Evolutionary conservation across 37 sponge, comb jelly and placozoan genomes (phyloP).

Genomic region (Crambe crambe): DNA sequence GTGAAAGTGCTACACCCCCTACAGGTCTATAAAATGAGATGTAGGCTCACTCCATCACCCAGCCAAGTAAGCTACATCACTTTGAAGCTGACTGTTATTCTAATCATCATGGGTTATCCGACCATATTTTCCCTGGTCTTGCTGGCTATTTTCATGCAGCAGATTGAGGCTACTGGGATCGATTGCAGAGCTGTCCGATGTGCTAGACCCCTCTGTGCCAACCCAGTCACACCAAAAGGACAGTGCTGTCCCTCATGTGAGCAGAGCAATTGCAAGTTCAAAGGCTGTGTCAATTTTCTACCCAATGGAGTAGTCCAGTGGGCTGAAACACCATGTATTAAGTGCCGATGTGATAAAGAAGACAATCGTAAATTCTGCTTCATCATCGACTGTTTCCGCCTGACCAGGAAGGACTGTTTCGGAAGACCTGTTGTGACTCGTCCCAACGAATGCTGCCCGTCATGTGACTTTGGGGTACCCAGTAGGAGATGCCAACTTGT

Average conservation of each 20-base stretch:
- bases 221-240: conserved; percentile 34
- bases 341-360: conserved; percentile 11
- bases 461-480: conserved; percentile 19
- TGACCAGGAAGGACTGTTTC: conserved; percentile 18
- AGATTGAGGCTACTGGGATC: too few relatives aligned
- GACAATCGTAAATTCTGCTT: conserved; percentile 5
- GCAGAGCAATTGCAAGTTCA: conserved; percentile 26
- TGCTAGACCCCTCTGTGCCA: conserved; percentile 32
- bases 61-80: too few relatives aligned
- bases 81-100: too few relatives aligned
- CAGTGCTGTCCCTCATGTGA: conserved; percentile 51
- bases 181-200: conserved; percentile 40
- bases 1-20: too few relatives aligned
- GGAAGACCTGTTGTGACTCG: conserved; percentile 25
- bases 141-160: too few relatives aligned
- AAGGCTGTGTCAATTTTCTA: conserved; percentile 40
- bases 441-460: conserved; percentile 39
- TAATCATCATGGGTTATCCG: too few relatives aligned
- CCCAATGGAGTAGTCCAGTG: conserved; percentile 4
- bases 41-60: too few relatives aligned
- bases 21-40: too few relatives aligned
- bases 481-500: conserved; percentile 1
- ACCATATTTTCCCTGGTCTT: too few relatives aligned
- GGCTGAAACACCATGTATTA: conserved; percentile 17
- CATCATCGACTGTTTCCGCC: background rate